Base-by-base conservation (phyloP, 2,888 invertebrate genomes). In the Zaprionus obscuricornis region DNA sequence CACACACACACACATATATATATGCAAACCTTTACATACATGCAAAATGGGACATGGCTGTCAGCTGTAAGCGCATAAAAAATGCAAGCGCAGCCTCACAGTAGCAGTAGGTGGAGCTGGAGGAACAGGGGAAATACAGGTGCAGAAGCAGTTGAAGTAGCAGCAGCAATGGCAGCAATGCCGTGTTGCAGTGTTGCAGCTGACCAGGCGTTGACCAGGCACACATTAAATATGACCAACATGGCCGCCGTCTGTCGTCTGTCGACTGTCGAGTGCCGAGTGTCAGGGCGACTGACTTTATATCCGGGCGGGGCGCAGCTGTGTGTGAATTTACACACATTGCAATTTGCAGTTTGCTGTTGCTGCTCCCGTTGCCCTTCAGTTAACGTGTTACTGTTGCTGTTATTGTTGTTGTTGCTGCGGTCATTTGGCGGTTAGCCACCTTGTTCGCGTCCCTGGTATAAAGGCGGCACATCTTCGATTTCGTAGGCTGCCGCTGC, bases 1-100 rank as follows among this genome's bases (percentile, higher is more conserved):
- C 39, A 5, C 45, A 37, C 40, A 50, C 22, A 39, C 37, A 36
- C 34, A 36, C 26, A 49, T 54, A 46, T 47, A 22, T 22, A 22
- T 22, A 5, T 22, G 29, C 29, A 29, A 3, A 10, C n/a, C 29
- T n/a, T n/a, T n/a, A n/a, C n/a, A n/a, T n/a, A 8, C 29, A 10
- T 29, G 29, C n/a, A 73, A 66, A 74, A 56, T 62, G 62, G 72
- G 57, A 50, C 72, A 63, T 65, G 73, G 58, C 69, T 72, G 81
- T 73, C 74, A 72, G 84, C 76, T 85, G 85, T 69, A 79, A 79
- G 62, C 65, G 86, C 84, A 85, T 78, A 85, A 78, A 78, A 78
- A 78, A 83, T 79, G 86, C 84, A 72, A 52, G 27, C 34, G 10
- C 14, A 26, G 36, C 26, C 29, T 45, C 52, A 45, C 49, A 34